Base-by-base conservation (phyloP, 1,140 invertebrate genomes). In the Pogonomyrmex californicus region DNA sequence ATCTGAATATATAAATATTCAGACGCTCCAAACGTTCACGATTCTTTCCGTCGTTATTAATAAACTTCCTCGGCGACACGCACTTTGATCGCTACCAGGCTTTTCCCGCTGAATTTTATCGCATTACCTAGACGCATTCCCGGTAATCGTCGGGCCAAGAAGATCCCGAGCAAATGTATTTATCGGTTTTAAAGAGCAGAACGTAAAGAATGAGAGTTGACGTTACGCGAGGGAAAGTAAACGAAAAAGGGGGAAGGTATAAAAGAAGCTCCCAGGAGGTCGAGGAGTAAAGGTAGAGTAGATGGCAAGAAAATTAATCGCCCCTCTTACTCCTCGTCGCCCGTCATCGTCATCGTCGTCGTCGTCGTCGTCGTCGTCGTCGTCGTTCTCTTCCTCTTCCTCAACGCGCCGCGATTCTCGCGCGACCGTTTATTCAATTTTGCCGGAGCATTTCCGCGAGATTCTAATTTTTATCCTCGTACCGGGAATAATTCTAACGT, bases 101-200 rank as follows among this genome's bases (percentile, higher is more conserved):
- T 44, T 70, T 70, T 44, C 68, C 38, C 54, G 54, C 65, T 70
- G 4, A 73, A 83, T 83, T 73, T 73, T 47, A 73, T 83, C 56
- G n/a, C 41, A 33, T 60, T 70, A 82, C 47, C 36, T 44, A 65
- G 76, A 87, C 44, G 77, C 85, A 86, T 86, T 79, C 70, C 56
- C 54, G 76, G 70, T 86, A 86, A 88, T 89, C 88, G 49, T 51
- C 51, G 81, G 58, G 41, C 56, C n/a, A 56, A 38, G 36, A 47
- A 81, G 58, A 56, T 88, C 58, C 85, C 63, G 56, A 66, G 85
- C 71, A 87, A 90, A 89, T 77, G 86, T 86, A 88, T 89, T 89
- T 90, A 89, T 87, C 88, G 85, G 88, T 86, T 89, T 89, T 89
- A 71, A 79, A 86, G 68, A 66, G 62, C 41, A 33, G 60, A 58